Percentiles rank a stretch among this genome's conserved stretches.
phyloP scores from a whole-genome alignment of 1,140 invertebrate species.

The Zophobas atratus region DNA sequence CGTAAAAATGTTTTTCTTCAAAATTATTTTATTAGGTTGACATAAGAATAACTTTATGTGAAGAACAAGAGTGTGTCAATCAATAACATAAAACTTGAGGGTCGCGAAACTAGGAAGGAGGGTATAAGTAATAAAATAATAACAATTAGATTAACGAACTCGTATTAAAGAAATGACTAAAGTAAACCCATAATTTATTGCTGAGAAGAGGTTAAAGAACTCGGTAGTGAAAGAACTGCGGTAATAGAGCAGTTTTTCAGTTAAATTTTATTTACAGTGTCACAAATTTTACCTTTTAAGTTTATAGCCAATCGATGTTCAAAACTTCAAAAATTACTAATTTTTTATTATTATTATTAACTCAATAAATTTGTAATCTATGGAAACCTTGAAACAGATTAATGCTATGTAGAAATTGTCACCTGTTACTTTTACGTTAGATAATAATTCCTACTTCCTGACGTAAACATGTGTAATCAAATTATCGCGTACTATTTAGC shows the following conservation, averaged over 20 bases:
- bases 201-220: slow-evolving; percentile 4
- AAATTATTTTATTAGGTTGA: not conserved
- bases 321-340: not conserved
- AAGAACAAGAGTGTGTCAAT: not conserved
- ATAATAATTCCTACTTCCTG: no score
- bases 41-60: not conserved
- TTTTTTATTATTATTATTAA: not conserved
- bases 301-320: no score
- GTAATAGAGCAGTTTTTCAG: no score
- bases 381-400: no score
- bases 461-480: no score
- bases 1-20: no score
- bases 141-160: slow-evolving; percentile 16
- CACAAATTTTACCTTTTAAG: no score
- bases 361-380: no score
- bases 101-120: not conserved
- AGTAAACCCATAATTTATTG: slow-evolving; percentile 20
- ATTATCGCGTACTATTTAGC: no score
- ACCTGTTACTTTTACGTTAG: no score
- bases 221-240: not conserved
- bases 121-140: slow-evolving; percentile 12
- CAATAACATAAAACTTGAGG: slow-evolving; percentile 4
- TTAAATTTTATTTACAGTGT: no score
- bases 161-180: not conserved
- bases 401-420: no score